These are phyloP conservation scores for Hippoglossus stenolepis DNA, from an alignment of 2,113 vertebrate genomes.

Conservation along the genomic window DNA sequence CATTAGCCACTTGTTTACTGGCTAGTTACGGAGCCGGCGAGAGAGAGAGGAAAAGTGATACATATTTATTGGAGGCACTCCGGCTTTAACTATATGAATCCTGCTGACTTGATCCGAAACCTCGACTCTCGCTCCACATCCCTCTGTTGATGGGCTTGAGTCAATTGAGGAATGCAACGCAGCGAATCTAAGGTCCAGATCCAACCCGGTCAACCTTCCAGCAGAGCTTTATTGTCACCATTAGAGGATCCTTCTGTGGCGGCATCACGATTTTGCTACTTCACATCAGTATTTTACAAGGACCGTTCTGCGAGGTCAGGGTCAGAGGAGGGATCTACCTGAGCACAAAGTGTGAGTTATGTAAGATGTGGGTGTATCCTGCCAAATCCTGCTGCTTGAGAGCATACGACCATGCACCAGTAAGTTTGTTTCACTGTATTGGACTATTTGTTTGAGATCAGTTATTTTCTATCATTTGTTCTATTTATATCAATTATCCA, in stretches of 20 bases:
- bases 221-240: slow-evolving; percentile 7
- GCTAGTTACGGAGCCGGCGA: slow-evolving; percentile 35
- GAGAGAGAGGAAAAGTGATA: slow-evolving; percentile 24
- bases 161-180: slow-evolving; percentile 30
- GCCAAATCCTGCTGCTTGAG: too few species aligned
- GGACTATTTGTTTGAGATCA: too few species aligned
- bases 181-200: slow-evolving; percentile 15
- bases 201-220: slow-evolving; percentile 1
- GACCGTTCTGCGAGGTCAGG: too few species aligned
- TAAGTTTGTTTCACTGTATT: too few species aligned
- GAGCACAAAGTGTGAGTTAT: too few species aligned
- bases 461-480: too few species aligned
- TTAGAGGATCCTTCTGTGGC: slow-evolving; percentile 21
- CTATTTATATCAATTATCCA: too few species aligned
- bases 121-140: slow-evolving; percentile 12
- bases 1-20: slow-evolving; percentile 70
- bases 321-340: too few species aligned
- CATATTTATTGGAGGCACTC: slow-evolving; percentile 52
- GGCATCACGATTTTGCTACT: neutral
- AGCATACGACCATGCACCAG: too few species aligned
- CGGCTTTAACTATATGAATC: slow-evolving; percentile 16
- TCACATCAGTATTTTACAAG: slow-evolving; percentile 10
- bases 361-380: too few species aligned
- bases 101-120: slow-evolving; percentile 25
- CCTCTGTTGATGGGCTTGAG: slow-evolving; percentile 7